phyloP scores from a whole-genome alignment of 2,113 vertebrate genomes.

The Tretioscincus oriximinensis region DNA sequence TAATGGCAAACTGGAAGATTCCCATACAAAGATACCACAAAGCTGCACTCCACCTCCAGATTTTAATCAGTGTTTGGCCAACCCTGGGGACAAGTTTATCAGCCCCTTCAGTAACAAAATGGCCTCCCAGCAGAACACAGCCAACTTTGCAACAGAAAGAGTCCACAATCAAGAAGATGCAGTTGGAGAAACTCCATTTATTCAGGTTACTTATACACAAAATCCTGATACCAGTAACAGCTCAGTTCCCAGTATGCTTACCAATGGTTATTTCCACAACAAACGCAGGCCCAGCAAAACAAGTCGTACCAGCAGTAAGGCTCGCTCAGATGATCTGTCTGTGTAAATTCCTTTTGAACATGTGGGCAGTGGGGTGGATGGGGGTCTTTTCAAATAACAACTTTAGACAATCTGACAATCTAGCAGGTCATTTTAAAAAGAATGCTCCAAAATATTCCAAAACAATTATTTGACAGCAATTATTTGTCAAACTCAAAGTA shows the following conservation, averaged over 20 bases:
- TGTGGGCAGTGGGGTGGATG: not conserved
- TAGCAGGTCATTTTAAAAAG: not conserved
- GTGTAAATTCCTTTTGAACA: constrained; percentile 71
- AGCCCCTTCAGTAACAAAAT: constrained; percentile 85
- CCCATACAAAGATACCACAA: constrained; percentile 48
- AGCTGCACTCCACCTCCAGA: constrained; percentile 87
- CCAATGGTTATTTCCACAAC: constrained; percentile 75
- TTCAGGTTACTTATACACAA: constrained; percentile 78
- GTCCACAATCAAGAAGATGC: constrained; percentile 75
- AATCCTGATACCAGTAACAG: constrained; percentile 66
- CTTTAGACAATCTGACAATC: constrained; percentile 14
- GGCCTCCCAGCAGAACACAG: constrained; percentile 90
- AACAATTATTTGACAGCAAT: constrained; percentile 17
- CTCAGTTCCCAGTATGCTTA: constrained; percentile 51
- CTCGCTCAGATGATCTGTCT: constrained; percentile 85
- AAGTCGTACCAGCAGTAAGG: constrained; percentile 85
- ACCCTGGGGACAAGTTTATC: constrained; percentile 72
- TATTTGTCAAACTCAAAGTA: not conserved
- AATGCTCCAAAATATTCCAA: not conserved
- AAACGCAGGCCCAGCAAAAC: constrained; percentile 88
- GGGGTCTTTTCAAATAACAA: not conserved
- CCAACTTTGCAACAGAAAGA: constrained; percentile 84
- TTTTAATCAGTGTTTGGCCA: constrained; percentile 85
- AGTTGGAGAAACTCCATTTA: constrained; percentile 73
- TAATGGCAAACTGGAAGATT: constrained; percentile 50